Evolutionary conservation across 1,140 invertebrate genomes (phyloP).

Genomic region (Bombus breviceps): DNA sequence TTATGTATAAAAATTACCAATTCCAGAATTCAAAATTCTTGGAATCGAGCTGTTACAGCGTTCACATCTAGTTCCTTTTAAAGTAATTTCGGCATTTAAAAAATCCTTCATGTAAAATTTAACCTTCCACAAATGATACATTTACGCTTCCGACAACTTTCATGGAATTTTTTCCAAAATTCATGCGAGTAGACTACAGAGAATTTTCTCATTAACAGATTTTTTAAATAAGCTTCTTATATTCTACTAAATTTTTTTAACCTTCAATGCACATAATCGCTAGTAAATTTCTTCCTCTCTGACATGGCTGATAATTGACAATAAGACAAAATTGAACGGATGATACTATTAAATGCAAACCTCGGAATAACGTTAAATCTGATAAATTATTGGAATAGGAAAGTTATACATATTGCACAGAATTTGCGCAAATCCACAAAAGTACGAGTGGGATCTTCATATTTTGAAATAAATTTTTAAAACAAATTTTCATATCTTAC

Average conservation of each 20-base stretch:
- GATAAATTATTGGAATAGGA: too few species aligned
- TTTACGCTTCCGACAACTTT: not conserved
- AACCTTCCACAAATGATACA: not conserved
- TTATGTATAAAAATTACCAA: not conserved
- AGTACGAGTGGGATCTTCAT: too few species aligned
- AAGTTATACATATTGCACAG: too few species aligned
- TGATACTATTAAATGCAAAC: too few species aligned
- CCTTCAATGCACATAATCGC: not conserved
- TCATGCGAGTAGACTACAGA: not conserved
- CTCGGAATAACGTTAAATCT: too few species aligned
- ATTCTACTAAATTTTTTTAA: not conserved
- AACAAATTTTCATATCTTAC: not conserved
- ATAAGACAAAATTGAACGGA: not conserved
- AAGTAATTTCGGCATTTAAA: too few species aligned
- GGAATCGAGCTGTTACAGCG: not conserved
- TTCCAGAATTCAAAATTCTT: not conserved
- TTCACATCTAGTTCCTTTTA: too few species aligned
- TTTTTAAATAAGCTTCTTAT: not conserved
- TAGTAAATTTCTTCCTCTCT: not conserved
- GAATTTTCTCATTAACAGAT: too few species aligned
- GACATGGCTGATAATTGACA: not conserved
- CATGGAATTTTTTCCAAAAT: not conserved
- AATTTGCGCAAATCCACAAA: too few species aligned
- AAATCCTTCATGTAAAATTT: too few species aligned
- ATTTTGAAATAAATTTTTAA: too few species aligned